Base-by-base conservation (phyloP, 2,888 invertebrate genomes). In the Pseudeuparius sepicola region DNA sequence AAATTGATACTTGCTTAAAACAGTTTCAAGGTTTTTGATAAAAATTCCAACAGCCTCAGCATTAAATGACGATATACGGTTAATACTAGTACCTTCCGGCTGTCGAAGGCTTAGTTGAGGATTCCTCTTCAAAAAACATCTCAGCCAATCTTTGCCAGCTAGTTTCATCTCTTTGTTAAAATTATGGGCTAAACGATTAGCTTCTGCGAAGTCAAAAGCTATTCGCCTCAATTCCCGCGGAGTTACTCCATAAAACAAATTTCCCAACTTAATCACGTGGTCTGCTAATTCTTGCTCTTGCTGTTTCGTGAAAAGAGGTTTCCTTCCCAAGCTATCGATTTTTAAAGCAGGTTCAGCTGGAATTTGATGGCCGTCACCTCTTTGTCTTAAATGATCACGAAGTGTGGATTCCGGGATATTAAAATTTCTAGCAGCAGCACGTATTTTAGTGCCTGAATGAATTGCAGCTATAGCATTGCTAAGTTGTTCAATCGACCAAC, bases 241-340 rank as follows among this genome's bases (percentile, higher is more conserved):
- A 23, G 39, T 39, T 24, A 39, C 36, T 13, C 33, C 32, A n/a
- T 37, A 33, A 16, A 37, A 37, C 37, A 33, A 33, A 40, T 36
- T 34, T 33, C 14, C 36, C 24, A 40, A 37, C 26, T 37, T 40
- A 5, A 40, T 20, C 6, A 37, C 31, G 27, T 40, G 34, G 28
- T 24, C 24, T 24, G 36, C 34, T 31, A 41, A 24, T 35, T 37
- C 28, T 27, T 18, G 12, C 18, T 41, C 31, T 38, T 41, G 41
- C 30, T 28, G 25, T 35, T 35, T 31, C n/a, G 33, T 39, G 24
- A 41, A 35, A 26, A 35, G 9, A 20, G 34, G 34, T 29, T 24
- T 35, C 30, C 35, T 37, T 24, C 28, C 34, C 24, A 34, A 16
- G 16, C 27, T 14, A 13, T 24, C 33, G 33, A 24, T 25, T 28